Evolutionary conservation across 2,113 vertebrate species (phyloP).

Genomic region (Cheilinus undulatus): DNA sequence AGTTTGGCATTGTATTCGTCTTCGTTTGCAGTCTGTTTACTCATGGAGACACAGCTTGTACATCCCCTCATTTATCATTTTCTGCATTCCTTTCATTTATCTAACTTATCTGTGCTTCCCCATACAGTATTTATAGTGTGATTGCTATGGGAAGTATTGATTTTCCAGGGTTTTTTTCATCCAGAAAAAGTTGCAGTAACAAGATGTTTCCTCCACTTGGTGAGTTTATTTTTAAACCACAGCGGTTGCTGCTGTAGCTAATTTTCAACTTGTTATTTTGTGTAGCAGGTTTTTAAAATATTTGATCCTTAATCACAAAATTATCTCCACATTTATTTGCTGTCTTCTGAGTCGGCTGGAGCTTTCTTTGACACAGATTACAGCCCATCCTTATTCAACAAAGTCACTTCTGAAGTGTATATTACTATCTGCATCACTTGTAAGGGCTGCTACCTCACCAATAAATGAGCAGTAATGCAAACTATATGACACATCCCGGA

Average conservation of each 20-base stretch:
- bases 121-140: conserved; percentile 5
- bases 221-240: background rate
- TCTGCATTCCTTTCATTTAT: background rate
- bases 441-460: conserved; percentile 15
- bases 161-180: background rate
- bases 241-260: background rate
- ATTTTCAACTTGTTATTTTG: background rate
- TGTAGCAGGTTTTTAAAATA: conserved; percentile 3
- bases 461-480: conserved; percentile 48
- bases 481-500: conserved; percentile 40
- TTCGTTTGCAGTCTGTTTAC: background rate
- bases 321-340: conserved; percentile 43
- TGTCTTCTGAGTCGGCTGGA: conserved; percentile 40
- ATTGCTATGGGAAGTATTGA: background rate
- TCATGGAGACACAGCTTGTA: conserved; percentile 1
- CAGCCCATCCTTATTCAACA: conserved; percentile 43
- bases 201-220: background rate
- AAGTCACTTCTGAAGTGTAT: conserved; percentile 19
- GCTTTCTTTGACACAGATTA: conserved; percentile 39
- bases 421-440: conserved; percentile 29
- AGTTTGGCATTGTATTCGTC: background rate
- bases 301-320: conserved; percentile 36
- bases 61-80: conserved; percentile 31
- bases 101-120: background rate
- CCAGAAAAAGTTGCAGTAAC: background rate